Percentiles rank a stretch among this genome's conserved stretches.
These are phyloP conservation scores for Lordiphosa fenestrarum DNA, from an alignment of 2,888 invertebrate species.

Conservation along the genomic window DNA sequence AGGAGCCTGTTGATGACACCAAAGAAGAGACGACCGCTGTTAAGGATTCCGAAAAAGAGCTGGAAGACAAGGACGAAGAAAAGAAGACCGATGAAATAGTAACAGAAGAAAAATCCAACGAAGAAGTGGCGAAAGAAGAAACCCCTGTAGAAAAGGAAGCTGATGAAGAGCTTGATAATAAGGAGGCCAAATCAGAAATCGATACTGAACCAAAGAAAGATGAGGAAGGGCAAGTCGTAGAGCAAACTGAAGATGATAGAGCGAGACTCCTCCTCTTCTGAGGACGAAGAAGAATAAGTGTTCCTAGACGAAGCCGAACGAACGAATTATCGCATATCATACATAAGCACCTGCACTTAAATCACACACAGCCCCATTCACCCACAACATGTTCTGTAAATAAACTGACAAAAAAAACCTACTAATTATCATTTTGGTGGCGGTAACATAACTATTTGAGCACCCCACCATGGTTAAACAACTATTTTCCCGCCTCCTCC, in stretches of 20 bases:
- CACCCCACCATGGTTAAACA: neutral
- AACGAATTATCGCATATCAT: slow-evolving; percentile 4
- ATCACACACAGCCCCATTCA: too few species aligned
- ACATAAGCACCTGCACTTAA: too few species aligned
- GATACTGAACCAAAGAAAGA: slow-evolving; percentile 21
- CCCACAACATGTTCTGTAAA: too few species aligned
- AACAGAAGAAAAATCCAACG: slow-evolving; percentile 9
- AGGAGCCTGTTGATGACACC: slow-evolving; percentile 5
- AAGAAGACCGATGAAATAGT: slow-evolving; percentile 7
- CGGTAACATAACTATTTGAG: too few species aligned
- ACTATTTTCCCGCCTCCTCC: slow-evolving; percentile 6
- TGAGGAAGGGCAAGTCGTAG: too few species aligned
- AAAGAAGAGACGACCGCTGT: slow-evolving; percentile 3
- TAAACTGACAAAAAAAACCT: too few species aligned
- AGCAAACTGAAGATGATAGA: slow-evolving; percentile 15
- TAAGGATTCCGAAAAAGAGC: neutral
- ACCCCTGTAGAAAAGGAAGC: slow-evolving; percentile 5
- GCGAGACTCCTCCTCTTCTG: slow-evolving; percentile 2
- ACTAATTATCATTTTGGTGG: slow-evolving; percentile 7
- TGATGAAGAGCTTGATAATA: slow-evolving; percentile 11
- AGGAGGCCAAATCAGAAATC: slow-evolving; percentile 17
- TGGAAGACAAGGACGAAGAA: slow-evolving; percentile 1
- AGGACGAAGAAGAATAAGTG: neutral
- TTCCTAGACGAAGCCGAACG: neutral
- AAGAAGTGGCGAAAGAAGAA: slow-evolving; percentile 13